Conservation (phyloP, 2,888 invertebrate genomes). For the Acanthoscelides obtectus region DNA sequence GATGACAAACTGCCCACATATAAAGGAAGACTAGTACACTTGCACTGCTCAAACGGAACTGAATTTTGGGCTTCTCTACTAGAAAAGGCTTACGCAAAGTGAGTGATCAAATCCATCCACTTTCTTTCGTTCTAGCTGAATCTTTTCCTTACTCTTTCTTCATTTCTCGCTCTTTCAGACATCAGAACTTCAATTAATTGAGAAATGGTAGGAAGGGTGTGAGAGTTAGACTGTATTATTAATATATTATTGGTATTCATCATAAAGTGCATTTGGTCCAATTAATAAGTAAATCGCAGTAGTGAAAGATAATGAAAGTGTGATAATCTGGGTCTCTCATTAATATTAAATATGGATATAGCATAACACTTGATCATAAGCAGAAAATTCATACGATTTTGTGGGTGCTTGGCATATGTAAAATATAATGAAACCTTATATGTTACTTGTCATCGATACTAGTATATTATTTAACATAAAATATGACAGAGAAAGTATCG, state of each 20-base stretch:
- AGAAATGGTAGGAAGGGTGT: too few relatives aligned
- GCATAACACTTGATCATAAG: background rate
- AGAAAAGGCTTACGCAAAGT: constrained; percentile 82
- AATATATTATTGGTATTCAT: background rate
- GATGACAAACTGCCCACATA: constrained; percentile 73
- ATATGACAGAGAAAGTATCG: background rate
- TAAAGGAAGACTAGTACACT: constrained; percentile 59
- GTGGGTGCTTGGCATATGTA: background rate
- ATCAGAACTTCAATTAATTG: too few relatives aligned
- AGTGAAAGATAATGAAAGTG: background rate
- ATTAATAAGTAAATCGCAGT: background rate
- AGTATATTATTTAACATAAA: background rate
- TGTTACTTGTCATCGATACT: too few relatives aligned
- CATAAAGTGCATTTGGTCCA: background rate
- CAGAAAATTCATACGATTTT: background rate
- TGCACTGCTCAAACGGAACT: constrained; percentile 56
- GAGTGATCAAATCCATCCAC: too few relatives aligned
- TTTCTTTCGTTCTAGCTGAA: too few relatives aligned
- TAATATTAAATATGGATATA: background rate
- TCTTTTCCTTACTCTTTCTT: too few relatives aligned
- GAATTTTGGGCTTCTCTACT: constrained; percentile 76
- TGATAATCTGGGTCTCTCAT: background rate
- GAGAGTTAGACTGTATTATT: too few relatives aligned
- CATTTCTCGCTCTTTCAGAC: too few relatives aligned
- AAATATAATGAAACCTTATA: background rate